These are phyloP conservation scores for Stenopsyche tienmushanensis DNA, from an alignment of 1,140 invertebrate species.

Conservation along the genomic window DNA sequence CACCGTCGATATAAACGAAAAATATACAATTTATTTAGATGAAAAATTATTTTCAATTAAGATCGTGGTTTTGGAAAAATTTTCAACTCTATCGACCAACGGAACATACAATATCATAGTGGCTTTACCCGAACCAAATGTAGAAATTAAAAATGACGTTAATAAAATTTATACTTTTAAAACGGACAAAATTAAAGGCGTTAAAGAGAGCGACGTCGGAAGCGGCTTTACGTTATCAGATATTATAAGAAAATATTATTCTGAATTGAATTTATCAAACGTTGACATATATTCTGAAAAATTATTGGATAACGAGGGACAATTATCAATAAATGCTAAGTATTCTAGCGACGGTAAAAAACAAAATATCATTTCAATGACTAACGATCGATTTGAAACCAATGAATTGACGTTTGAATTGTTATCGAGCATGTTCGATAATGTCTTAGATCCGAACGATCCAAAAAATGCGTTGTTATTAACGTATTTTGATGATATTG, in stretches of 20 bases:
- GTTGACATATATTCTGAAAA: background rate
- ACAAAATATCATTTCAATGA: too few relatives aligned
- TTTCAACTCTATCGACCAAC: background rate
- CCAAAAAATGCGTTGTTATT: constrained; percentile 35
- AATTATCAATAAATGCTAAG: too few relatives aligned
- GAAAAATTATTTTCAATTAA: constrained; percentile 18
- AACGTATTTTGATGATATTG: constrained; percentile 28
- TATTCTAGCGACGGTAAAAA: too few relatives aligned
- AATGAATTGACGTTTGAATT: constrained; percentile 9
- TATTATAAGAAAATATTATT: constrained; percentile 7
- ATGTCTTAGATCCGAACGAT: constrained; percentile 35
- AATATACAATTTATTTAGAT: constrained; percentile 27
- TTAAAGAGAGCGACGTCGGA: background rate
- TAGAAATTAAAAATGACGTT: too few relatives aligned
- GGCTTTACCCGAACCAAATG: too few relatives aligned
- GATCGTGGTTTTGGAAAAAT: constrained; percentile 30
- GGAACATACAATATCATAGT: too few relatives aligned
- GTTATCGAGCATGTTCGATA: constrained; percentile 20
- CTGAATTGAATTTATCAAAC: background rate
- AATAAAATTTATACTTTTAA: constrained; percentile 8
- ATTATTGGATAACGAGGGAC: too few relatives aligned
- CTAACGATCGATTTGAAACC: too few relatives aligned
- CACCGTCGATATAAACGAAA: constrained; percentile 25
- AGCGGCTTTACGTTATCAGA: background rate
- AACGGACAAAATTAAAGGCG: background rate